A percentile compares a stretch with the other conserved stretches of the same genome.
phyloP scores from a whole-genome alignment of 2,113 vertebrate genomes.

The Zosterops borbonicus region DNA sequence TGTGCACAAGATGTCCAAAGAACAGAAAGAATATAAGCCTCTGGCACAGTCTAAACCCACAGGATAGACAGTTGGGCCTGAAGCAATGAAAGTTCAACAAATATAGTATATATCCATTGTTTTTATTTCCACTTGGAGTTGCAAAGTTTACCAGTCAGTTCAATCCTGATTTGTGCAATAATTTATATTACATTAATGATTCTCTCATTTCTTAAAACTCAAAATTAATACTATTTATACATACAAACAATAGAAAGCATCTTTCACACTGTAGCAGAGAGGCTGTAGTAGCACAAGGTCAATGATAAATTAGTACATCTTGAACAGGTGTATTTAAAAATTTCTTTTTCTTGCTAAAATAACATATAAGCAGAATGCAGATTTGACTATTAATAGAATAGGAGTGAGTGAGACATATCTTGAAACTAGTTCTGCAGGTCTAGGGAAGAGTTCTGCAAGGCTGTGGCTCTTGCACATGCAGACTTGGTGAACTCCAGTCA shows the following conservation, averaged over 20 bases:
- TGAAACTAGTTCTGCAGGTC: neutral
- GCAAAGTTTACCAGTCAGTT: neutral
- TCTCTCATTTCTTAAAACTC: neutral
- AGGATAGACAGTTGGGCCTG: neutral
- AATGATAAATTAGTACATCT: neutral
- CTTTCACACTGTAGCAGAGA: neutral
- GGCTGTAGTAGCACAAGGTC: neutral
- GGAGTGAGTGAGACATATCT: neutral
- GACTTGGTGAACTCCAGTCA: neutral
- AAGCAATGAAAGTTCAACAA: neutral
- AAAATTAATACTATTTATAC: neutral
- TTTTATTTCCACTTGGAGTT: constrained; percentile 13
- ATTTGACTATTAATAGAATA: neutral
- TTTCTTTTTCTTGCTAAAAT: neutral
- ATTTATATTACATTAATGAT: neutral
- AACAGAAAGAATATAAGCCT: neutral
- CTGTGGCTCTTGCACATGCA: neutral
- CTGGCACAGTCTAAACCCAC: neutral
- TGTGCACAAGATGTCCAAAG: neutral
- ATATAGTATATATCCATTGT: neutral
- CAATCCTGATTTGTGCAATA: neutral
- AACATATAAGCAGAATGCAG: neutral
- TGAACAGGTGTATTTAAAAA: neutral
- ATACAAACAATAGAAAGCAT: neutral
- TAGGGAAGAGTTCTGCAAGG: neutral